A percentile compares a stretch with the other conserved stretches of the same genome.
Evolutionary conservation across 2,888 invertebrate species (phyloP).

Genomic region (Drosophila fulvimacula): DNA sequence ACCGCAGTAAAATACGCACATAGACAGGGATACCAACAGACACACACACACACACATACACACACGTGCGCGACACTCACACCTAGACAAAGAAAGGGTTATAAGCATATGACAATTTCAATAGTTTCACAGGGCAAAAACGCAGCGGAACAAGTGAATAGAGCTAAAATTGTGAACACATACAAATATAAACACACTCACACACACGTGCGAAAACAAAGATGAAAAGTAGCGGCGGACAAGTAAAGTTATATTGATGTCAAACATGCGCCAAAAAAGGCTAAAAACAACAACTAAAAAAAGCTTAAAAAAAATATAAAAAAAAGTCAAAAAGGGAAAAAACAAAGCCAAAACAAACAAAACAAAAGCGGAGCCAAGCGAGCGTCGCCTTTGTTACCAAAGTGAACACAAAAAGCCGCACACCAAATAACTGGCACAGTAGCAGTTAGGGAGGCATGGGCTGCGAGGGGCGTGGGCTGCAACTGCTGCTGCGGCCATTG

Average conservation of each 20-base stretch:
- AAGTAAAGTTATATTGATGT: conserved; percentile 74
- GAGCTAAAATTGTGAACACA: conserved; percentile 45
- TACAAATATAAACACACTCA: conserved; percentile 8
- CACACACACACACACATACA: conserved; percentile 13
- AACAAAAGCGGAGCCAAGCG: conserved; percentile 51
- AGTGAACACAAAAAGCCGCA: conserved; percentile 69
- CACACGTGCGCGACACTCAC: neutral
- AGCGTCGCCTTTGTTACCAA: conserved; percentile 66
- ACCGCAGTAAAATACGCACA: conserved; percentile 37
- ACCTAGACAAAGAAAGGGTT: conserved; percentile 14
- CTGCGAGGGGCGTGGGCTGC: conserved; percentile 2
- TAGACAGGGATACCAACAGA: conserved; percentile 13
- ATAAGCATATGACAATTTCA: conserved; percentile 73
- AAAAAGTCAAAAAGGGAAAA: conserved; percentile 6
- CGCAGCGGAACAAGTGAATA: conserved; percentile 68
- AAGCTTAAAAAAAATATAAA: conserved; percentile 21
- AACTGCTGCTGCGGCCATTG: conserved; percentile 14
- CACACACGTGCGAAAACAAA: conserved; percentile 29
- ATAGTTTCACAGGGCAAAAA: conserved; percentile 56
- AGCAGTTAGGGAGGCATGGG: conserved; percentile 23
- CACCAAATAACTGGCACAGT: conserved; percentile 70
- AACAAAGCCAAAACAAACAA: conserved; percentile 46
- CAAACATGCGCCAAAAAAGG: conserved; percentile 67
- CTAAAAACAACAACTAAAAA: conserved; percentile 21
- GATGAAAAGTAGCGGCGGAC: conserved; percentile 49